These are phyloP conservation scores for Volucella inflata DNA, from an alignment of 2,888 invertebrate genomes.

Conservation along the genomic window DNA sequence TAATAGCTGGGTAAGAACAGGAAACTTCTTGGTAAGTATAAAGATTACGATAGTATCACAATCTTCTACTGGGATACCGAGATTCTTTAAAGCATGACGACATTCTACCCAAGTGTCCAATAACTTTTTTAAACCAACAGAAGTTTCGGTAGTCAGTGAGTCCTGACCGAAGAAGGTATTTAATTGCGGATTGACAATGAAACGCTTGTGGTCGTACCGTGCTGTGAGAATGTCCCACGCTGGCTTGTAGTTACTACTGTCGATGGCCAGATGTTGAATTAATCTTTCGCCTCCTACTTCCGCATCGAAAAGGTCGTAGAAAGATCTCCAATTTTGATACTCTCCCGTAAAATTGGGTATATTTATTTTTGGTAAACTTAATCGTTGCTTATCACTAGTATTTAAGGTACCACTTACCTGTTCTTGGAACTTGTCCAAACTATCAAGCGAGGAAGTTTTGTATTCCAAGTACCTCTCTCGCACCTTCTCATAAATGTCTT, in stretches of 20 bases:
- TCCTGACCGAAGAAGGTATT: too few relatives aligned
- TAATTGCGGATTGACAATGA: slow-evolving; percentile 2
- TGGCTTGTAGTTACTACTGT: neutral
- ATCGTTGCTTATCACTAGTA: slow-evolving; percentile 3
- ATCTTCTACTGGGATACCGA: too few relatives aligned
- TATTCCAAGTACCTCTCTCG: neutral
- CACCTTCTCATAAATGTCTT: slow-evolving; percentile 10
- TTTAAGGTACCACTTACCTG: slow-evolving; percentile 4
- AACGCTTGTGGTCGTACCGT: slow-evolving; percentile 11
- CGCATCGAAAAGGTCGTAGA: neutral
- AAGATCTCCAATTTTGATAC: slow-evolving; percentile 9
- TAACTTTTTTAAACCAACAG: too few relatives aligned
- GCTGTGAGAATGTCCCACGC: slow-evolving; percentile 3
- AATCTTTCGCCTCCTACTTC: neutral
- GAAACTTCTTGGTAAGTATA: too few relatives aligned
- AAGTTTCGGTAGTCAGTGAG: too few relatives aligned
- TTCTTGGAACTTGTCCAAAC: neutral
- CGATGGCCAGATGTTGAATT: slow-evolving; percentile 4
- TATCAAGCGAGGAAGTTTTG: slow-evolving; percentile 4
- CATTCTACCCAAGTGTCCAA: too few relatives aligned
- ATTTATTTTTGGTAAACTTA: slow-evolving; percentile 24
- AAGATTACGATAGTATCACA: too few relatives aligned
- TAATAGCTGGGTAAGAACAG: neutral
- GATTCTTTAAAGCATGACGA: too few relatives aligned
- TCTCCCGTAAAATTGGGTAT: slow-evolving; percentile 21